phyloP scores from a whole-genome alignment of 2,888 invertebrate species.

The Oscheius onirici region DNA sequence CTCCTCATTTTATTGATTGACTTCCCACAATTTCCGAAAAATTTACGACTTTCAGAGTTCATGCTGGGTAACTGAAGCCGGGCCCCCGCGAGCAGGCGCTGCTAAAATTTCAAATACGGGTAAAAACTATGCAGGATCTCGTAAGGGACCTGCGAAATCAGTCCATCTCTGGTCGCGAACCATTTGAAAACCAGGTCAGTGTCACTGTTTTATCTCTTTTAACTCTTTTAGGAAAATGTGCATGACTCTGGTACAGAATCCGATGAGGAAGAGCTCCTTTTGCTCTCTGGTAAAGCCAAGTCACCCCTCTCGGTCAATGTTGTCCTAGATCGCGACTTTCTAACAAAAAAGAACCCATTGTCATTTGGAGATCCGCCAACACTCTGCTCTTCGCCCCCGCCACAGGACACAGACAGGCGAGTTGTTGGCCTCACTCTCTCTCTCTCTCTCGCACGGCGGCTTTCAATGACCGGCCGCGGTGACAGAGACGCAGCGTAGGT shows the following conservation, averaged over 20 bases:
- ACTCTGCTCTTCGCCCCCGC: constrained; percentile 23
- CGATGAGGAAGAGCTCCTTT: constrained; percentile 49
- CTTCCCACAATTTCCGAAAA: not conserved
- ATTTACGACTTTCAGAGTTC: not conserved
- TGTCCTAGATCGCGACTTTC: not conserved
- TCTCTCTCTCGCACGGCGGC: too few relatives aligned
- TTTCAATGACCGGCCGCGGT: not conserved
- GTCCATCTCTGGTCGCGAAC: constrained; percentile 22
- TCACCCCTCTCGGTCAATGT: not conserved
- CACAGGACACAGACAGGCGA: constrained; percentile 28
- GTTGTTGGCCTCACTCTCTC: not conserved
- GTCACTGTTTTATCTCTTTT: not conserved
- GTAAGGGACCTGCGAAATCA: constrained; percentile 28
- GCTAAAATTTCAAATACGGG: constrained; percentile 18
- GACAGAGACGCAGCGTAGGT: constrained; percentile 41
- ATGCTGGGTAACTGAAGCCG: constrained; percentile 35
- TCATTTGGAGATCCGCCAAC: constrained; percentile 17
- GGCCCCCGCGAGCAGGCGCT: constrained; percentile 14
- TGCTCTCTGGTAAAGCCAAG: not conserved
- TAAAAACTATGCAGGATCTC: constrained; percentile 33
- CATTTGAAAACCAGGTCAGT: constrained; percentile 16
- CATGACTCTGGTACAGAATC: constrained; percentile 59
- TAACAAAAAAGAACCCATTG: not conserved
- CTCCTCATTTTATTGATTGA: constrained; percentile 16
- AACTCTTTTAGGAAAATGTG: constrained; percentile 27